Conservation (phyloP, 2,888 invertebrate genomes). For the Ectropis crepuscularia region DNA sequence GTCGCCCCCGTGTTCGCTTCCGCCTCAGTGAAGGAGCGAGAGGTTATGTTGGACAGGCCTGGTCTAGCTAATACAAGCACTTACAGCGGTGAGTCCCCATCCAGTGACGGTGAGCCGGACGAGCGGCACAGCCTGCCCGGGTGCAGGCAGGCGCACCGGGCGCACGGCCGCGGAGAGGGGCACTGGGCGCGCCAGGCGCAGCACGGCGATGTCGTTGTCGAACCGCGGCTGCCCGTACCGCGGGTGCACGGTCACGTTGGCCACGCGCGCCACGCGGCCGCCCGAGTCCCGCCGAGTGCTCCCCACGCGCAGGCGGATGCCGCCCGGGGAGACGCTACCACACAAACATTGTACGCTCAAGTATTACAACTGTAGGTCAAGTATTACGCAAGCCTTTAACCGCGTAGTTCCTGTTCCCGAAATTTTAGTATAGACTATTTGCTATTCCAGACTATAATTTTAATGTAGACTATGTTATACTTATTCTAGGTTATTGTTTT, state of each 20-base stretch:
- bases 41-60: too few relatives aligned
- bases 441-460: too few relatives aligned
- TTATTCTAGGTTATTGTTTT: too few relatives aligned
- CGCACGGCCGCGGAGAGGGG: constrained; percentile 61
- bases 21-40: too few relatives aligned
- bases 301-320: constrained; percentile 73
- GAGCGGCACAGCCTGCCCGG: constrained; percentile 67
- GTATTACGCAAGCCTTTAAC: too few relatives aligned
- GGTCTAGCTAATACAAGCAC: too few relatives aligned
- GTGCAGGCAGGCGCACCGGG: constrained; percentile 66
- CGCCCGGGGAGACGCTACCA: constrained; percentile 56
- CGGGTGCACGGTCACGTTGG: constrained; percentile 70
- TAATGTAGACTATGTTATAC: too few relatives aligned
- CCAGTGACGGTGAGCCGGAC: constrained; percentile 77
- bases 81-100: constrained; percentile 79
- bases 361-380: background rate
- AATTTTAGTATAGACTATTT: too few relatives aligned
- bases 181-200: constrained; percentile 66
- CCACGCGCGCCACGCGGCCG: constrained; percentile 70
- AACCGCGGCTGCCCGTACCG: constrained; percentile 71
- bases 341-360: background rate
- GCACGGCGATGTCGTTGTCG: constrained; percentile 77
- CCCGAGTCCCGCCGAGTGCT: constrained; percentile 77
- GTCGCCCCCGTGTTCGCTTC: too few relatives aligned
- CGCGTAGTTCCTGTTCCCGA: too few relatives aligned